phyloP scores from a whole-genome alignment of 1,140 invertebrate genomes.

The Leptoteleia sp. region DNA sequence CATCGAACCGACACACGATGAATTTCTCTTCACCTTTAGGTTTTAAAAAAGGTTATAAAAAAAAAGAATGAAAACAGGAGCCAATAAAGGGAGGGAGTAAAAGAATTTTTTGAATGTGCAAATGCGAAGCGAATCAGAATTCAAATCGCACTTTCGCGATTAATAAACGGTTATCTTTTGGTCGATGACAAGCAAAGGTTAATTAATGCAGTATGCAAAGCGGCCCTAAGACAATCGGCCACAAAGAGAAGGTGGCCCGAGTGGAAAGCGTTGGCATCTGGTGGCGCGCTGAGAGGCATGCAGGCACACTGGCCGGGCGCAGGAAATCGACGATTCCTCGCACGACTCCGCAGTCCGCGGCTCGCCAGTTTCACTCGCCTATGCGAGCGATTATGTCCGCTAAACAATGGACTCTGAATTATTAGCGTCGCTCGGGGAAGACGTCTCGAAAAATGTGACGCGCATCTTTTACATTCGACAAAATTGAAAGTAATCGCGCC shows the following conservation, averaged over 20 bases:
- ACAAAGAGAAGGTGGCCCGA: conserved; percentile 31
- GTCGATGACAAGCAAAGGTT: conserved; percentile 61
- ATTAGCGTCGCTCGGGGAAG: conserved; percentile 19
- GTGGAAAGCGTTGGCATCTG: conserved; percentile 59
- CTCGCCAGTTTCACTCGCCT: conserved; percentile 41
- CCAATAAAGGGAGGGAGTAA: conserved; percentile 9
- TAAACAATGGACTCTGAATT: conserved; percentile 48
- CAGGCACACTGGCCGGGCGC: conserved; percentile 14
- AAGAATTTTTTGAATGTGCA: conserved; percentile 33
- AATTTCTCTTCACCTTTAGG: background rate
- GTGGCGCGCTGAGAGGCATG: background rate
- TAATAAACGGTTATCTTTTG: conserved; percentile 60
- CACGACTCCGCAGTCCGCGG: conserved; percentile 11
- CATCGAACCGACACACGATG: too few relatives aligned
- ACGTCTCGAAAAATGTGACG: conserved; percentile 25
- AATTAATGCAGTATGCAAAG: conserved; percentile 64
- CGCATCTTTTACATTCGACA: conserved; percentile 27
- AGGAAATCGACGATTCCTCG: conserved; percentile 47
- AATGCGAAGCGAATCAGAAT: conserved; percentile 27
- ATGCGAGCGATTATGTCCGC: conserved; percentile 35
- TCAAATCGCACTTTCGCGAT: conserved; percentile 61
- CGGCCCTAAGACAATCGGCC: conserved; percentile 28
- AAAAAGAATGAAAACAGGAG: background rate
- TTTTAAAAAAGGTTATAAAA: background rate
- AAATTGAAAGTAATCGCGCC: conserved; percentile 48